Evolutionary conservation across 2,888 invertebrate genomes (phyloP).

Genomic region (Exephanes ischioxanthus): DNA sequence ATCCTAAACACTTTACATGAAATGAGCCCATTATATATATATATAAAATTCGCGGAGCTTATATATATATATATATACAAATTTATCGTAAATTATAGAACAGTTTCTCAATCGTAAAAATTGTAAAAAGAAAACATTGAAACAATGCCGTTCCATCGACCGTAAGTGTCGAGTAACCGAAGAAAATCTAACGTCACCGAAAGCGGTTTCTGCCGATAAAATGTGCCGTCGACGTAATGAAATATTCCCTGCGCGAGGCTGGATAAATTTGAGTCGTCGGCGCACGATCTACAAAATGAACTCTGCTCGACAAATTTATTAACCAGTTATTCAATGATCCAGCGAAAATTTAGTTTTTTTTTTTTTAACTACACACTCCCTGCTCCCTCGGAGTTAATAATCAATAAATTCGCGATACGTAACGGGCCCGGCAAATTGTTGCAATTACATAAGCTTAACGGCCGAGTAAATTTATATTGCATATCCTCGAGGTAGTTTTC

Average conservation of each 20-base stretch:
- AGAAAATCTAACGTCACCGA: background rate
- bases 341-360: background rate
- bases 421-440: background rate
- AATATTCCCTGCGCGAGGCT: no score
- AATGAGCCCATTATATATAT: no score
- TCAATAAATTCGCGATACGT: slow-evolving; percentile 3
- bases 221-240: no score
- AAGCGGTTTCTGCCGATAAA: no score
- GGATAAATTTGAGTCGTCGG: no score
- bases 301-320: background rate
- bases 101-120: background rate
- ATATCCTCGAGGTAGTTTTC: slow-evolving; percentile 39
- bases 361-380: background rate
- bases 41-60: no score
- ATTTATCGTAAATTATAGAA: no score
- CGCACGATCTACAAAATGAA: no score
- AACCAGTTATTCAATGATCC: background rate
- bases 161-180: background rate
- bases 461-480: background rate
- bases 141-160: background rate
- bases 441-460: background rate
- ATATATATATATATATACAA: no score
- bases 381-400: background rate
- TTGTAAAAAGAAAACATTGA: background rate
- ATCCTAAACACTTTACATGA: background rate